Evolutionary conservation across 2,797 vertebrate genomes (phyloP), one percentile per base, ranked within the genome.

Genomic region (Myotis vivesi): DNA sequence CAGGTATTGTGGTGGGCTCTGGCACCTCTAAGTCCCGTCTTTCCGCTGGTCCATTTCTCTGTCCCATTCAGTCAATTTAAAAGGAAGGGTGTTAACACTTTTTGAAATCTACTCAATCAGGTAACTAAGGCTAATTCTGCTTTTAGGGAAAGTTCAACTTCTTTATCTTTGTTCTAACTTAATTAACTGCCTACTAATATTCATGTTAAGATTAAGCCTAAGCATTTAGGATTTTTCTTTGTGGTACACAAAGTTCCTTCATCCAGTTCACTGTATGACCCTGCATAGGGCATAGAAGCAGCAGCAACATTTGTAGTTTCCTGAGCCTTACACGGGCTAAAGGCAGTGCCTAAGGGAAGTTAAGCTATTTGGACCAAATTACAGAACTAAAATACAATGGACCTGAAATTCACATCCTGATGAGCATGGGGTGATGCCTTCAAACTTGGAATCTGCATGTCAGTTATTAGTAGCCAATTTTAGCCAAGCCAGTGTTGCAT

Each of bases 51-150:
- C 41, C 17, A 57, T 59, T 64, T 83, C 41, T 84, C 44, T 71
- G 44, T 38, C 51, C 30, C 71, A 36, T 22, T 72, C 30, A 41
- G 19, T 80, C 85, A 51, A 91, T 66, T 68, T 71, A 59, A 77
- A 88, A 53, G 38, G 23, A 80, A 8, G 7, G 4, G 5, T 20
- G 30, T n/a, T 71, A 76, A 75, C 49, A 83, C 17, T 83, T 92
- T 93, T 77, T 79, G 20, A 71, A 81, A 55, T 83, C 23, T 81
- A 85, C 22, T 94, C 10, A 76, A 23, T 91, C n/a, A 76, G 79
- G 30, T 22, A 69, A 71, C 12, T 62, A 64, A 92, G 30, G 41
- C 22, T 44, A 72, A 76, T 38, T 94, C 38, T 84, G 12, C 36
- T 79, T 11, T 84, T 64, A 68, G 22, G 15, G 16, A 62, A 94